A percentile compares a stretch with the other conserved stretches of the same genome.
phyloP scores from a whole-genome alignment of 2,797 vertebrate species.

The Pogoniulus pusillus region DNA sequence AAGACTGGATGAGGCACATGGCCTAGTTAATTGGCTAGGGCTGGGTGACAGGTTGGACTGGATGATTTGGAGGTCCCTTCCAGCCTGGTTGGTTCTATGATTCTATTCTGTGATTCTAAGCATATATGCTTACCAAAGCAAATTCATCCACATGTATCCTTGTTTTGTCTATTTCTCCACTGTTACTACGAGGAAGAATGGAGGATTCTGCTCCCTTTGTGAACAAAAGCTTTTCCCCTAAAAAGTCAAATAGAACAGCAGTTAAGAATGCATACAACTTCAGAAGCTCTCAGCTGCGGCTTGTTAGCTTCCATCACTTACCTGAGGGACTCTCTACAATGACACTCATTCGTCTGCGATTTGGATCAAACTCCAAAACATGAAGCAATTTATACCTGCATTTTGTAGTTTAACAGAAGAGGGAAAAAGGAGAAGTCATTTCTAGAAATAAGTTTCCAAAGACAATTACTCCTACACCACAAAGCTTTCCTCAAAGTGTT shows the following conservation, averaged over 20 bases:
- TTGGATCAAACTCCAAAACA: constrained; percentile 93
- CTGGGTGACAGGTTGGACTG: no score
- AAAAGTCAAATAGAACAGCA: background rate
- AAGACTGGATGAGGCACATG: no score
- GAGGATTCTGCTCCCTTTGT: constrained; percentile 97
- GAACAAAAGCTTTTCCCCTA: constrained; percentile 91
- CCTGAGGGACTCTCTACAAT: constrained; percentile 91
- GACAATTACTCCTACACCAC: background rate
- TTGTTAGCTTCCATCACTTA: constrained; percentile 59
- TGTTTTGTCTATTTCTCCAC: constrained; percentile 94
- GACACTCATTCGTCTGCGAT: constrained; percentile 96
- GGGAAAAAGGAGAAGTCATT: background rate
- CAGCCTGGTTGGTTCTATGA: no score
- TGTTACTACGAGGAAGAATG: constrained; percentile 86
- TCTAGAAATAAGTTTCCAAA: constrained; percentile 10
- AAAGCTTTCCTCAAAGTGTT: background rate
- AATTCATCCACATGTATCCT: constrained; percentile 95
- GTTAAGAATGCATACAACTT: background rate
- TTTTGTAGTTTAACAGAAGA: background rate
- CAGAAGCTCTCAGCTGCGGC: background rate
- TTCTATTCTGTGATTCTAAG: no score
- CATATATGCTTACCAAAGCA: constrained; percentile 85
- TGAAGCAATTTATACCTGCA: constrained; percentile 92
- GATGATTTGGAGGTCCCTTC: no score
- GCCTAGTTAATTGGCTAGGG: no score